phyloP scores from a whole-genome alignment of 2,113 vertebrate genomes.

The Chlorodrepanis virens region DNA sequence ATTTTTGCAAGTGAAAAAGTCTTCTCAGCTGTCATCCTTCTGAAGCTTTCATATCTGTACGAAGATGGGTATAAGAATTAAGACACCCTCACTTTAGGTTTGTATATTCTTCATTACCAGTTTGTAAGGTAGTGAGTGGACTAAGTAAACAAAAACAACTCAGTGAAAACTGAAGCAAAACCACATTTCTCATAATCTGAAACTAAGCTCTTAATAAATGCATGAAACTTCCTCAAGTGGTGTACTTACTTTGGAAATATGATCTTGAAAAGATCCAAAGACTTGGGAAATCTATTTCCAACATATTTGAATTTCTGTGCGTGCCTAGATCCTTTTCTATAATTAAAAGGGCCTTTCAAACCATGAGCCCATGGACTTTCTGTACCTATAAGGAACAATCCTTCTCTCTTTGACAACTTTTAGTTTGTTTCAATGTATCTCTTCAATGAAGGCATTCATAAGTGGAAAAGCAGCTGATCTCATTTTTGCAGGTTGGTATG shows the following conservation, averaged over 20 bases:
- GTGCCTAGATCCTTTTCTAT: background rate
- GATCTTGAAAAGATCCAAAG: background rate
- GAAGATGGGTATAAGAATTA: background rate
- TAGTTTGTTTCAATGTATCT: background rate
- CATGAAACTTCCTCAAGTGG: background rate
- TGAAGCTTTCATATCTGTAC: background rate
- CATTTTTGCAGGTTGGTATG: background rate
- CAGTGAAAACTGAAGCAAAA: background rate
- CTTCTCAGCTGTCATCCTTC: background rate
- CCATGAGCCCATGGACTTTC: background rate
- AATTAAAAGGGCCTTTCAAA: background rate
- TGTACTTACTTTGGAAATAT: background rate
- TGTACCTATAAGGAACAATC: background rate
- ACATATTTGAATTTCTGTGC: background rate
- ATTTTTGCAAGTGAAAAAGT: background rate
- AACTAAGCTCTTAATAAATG: background rate
- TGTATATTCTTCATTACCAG: background rate
- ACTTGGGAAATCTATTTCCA: background rate
- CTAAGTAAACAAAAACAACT: background rate
- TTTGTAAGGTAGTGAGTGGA: background rate
- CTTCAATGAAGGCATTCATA: background rate
- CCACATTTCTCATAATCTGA: background rate
- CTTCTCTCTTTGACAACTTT: background rate
- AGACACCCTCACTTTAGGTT: background rate
- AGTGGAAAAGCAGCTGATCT: background rate